A percentile compares a stretch with the other conserved stretches of the same genome.
Evolutionary conservation across 1,140 invertebrate species (phyloP).

Genomic region (Eriosoma lanigerum): DNA sequence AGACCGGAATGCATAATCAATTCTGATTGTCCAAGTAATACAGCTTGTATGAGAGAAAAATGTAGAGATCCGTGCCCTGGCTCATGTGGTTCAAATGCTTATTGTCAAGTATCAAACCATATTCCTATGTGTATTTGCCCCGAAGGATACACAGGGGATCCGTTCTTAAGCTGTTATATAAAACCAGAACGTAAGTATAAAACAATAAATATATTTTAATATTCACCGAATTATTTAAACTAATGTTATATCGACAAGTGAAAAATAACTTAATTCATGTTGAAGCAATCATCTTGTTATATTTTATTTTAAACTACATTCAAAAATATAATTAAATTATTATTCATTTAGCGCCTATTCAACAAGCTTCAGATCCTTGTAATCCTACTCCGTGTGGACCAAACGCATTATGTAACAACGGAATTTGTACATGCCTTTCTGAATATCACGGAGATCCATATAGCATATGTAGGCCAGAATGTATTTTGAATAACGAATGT

Average conservation of each 20-base stretch:
- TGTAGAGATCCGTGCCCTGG: constrained; percentile 73
- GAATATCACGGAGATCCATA: constrained; percentile 65
- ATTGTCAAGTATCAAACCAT: constrained; percentile 64
- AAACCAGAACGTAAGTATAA: constrained; percentile 57
- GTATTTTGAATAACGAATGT: constrained; percentile 62
- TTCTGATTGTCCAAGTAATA: constrained; percentile 70
- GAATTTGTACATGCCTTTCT: constrained; percentile 61
- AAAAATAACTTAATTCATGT: no score
- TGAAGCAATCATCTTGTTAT: no score
- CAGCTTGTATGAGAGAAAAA: constrained; percentile 72
- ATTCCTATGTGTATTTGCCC: constrained; percentile 64
- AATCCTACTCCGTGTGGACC: constrained; percentile 70
- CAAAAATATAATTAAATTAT: not conserved
- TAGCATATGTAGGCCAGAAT: constrained; percentile 60
- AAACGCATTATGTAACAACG: constrained; percentile 64
- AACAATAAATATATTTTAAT: not conserved
- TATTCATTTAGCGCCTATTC: constrained; percentile 46
- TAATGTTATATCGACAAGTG: no score
- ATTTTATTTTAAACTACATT: not conserved
- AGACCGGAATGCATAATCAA: constrained; percentile 72
- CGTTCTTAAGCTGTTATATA: constrained; percentile 63
- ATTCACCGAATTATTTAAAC: no score
- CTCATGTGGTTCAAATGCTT: constrained; percentile 70
- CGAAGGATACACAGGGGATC: constrained; percentile 64
- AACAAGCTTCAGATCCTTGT: constrained; percentile 64